A percentile compares a stretch with the other conserved stretches of the same genome.
These are phyloP conservation scores for Zelostemma sp. DNA, from an alignment of 1,140 invertebrate genomes.

Conservation along the genomic window DNA sequence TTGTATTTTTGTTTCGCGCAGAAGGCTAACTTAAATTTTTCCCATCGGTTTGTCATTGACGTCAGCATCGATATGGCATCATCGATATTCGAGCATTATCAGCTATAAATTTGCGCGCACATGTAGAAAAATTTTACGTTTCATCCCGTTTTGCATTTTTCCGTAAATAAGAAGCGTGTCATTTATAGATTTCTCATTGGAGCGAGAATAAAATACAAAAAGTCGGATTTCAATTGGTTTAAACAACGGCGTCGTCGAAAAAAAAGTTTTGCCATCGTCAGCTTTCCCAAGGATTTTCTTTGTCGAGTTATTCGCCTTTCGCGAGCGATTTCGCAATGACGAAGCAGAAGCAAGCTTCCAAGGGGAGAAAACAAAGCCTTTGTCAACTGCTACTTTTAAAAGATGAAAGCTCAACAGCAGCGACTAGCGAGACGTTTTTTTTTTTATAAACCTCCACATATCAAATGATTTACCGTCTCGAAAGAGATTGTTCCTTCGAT, in stretches of 20 bases:
- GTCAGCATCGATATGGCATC: conserved; percentile 18
- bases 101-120: conserved; percentile 3
- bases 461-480: background rate
- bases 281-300: conserved; percentile 16
- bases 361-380: conserved; percentile 18
- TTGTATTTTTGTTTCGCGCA: conserved; percentile 16
- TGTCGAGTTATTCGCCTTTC: conserved; percentile 8
- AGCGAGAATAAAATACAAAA: background rate
- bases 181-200: too few species aligned
- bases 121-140: background rate
- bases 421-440: background rate
- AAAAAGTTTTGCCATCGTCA: background rate
- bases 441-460: background rate
- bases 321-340: conserved; percentile 9
- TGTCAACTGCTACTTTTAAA: conserved; percentile 18
- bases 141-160: background rate
- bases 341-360: conserved; percentile 18
- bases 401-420: conserved; percentile 1
- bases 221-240: background rate
- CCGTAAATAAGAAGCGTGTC: background rate
- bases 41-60: conserved; percentile 32
- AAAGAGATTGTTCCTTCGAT: background rate
- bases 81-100: conserved; percentile 16
- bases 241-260: background rate
- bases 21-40: conserved; percentile 3